phyloP scores from a whole-genome alignment of 1,140 invertebrate genomes.

The Microplitis mediator region DNA sequence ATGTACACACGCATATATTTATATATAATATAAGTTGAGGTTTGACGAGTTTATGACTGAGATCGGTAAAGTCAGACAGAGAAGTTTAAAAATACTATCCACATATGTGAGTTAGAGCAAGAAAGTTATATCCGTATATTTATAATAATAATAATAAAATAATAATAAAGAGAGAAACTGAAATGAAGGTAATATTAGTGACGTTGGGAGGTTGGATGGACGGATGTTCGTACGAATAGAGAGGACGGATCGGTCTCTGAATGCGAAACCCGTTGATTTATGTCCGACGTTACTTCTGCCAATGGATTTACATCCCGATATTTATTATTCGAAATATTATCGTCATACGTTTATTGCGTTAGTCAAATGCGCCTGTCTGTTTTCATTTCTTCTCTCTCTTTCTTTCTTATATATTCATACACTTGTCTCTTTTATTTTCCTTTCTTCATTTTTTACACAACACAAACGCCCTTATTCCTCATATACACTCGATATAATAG shows the following conservation, averaged over 20 bases:
- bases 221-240: conserved; percentile 23
- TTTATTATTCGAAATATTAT: conserved; percentile 64
- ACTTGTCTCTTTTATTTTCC: too few relatives aligned
- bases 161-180: background rate
- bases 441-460: background rate
- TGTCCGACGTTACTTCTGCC: conserved; percentile 60
- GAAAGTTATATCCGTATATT: background rate
- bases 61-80: conserved; percentile 31
- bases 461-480: too few relatives aligned
- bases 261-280: conserved; percentile 54
- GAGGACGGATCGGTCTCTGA: conserved; percentile 11
- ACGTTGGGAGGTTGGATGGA: conserved; percentile 4
- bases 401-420: background rate
- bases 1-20: conserved; percentile 37
- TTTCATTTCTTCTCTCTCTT: background rate
- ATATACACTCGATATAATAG: background rate
- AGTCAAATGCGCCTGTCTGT: conserved; percentile 30
- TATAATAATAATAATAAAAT: background rate
- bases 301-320: conserved; percentile 63
- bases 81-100: conserved; percentile 45
- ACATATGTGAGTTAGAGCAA: background rate
- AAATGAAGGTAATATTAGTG: conserved; percentile 2
- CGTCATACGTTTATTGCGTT: conserved; percentile 59
- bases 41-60: conserved; percentile 62
- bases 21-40: conserved; percentile 54